Conservation (phyloP, 2,888 invertebrate species). For the Caenorhabditis zanzibari region DNA sequence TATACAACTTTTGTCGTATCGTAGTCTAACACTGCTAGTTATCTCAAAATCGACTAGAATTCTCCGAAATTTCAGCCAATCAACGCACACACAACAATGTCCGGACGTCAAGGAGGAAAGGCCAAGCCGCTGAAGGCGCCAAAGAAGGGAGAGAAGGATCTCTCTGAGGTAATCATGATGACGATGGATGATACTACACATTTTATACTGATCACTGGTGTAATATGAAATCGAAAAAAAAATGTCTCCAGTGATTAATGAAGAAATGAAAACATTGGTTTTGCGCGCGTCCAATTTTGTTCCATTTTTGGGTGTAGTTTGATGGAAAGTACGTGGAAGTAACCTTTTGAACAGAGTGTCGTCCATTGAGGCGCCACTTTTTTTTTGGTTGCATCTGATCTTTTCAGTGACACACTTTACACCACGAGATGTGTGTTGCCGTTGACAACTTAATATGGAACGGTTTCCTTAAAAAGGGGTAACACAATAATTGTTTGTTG, state of each 20-base stretch:
- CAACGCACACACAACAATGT: conserved; percentile 71
- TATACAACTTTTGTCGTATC: background rate
- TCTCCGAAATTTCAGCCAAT: conserved; percentile 54
- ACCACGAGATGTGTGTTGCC: background rate
- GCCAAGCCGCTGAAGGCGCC: conserved; percentile 81
- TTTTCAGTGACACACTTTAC: background rate
- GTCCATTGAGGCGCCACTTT: conserved; percentile 12
- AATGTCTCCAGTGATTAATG: conserved; percentile 11
- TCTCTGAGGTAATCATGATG: conserved; percentile 72
- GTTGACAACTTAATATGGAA: no score
- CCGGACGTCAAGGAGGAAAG: conserved; percentile 82
- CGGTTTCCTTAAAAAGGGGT: no score
- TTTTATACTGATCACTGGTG: conserved; percentile 37
- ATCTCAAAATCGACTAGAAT: conserved; percentile 9
- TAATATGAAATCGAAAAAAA: conserved; percentile 36
- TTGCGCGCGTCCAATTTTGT: conserved; percentile 2
- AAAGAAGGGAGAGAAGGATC: conserved; percentile 78
- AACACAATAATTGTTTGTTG: no score
- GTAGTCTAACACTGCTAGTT: background rate
- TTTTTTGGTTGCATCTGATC: background rate
- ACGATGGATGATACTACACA: conserved; percentile 26
- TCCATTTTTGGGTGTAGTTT: conserved; percentile 31
- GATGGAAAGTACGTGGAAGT: conserved; percentile 5
- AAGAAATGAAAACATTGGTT: conserved; percentile 17
- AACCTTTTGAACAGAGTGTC: conserved; percentile 30